These are phyloP conservation scores for Melieria omissa DNA, from an alignment of 2,888 invertebrate genomes.

Conservation along the genomic window DNA sequence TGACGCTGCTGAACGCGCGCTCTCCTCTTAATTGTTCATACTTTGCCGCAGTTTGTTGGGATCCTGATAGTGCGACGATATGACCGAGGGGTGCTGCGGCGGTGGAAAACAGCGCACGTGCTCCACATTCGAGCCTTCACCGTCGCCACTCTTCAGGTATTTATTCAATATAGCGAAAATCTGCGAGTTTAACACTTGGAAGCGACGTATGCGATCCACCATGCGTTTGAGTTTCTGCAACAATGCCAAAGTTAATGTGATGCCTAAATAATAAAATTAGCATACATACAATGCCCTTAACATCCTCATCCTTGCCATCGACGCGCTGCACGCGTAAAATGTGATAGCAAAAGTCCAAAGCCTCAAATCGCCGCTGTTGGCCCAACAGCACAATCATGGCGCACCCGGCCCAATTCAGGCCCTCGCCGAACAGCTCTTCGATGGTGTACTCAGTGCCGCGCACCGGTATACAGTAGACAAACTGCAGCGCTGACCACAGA, in stretches of 20 bases:
- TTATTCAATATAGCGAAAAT: conserved; percentile 96
- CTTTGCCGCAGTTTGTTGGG: conserved; percentile 71
- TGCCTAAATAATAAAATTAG: background rate
- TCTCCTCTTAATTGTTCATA: conserved; percentile 34
- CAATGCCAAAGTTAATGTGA: background rate
- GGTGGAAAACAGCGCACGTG: conserved; percentile 98
- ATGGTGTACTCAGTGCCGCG: conserved; percentile 96
- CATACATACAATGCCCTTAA: conserved; percentile 91
- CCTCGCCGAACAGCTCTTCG: conserved; percentile 98
- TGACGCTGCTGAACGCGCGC: background rate
- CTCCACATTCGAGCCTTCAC: conserved; percentile 88
- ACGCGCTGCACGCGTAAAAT: conserved; percentile 94
- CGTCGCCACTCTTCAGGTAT: conserved; percentile 87
- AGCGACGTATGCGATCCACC: conserved; percentile 97
- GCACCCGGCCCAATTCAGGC: conserved; percentile 98
- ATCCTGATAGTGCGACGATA: conserved; percentile 71
- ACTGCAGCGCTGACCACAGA: conserved; percentile 97
- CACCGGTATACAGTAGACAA: conserved; percentile 97
- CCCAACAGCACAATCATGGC: conserved; percentile 94
- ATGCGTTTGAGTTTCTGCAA: conserved; percentile 90
- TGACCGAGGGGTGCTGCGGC: conserved; percentile 81
- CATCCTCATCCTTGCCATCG: conserved; percentile 94
- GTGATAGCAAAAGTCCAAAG: conserved; percentile 98
- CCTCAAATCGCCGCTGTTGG: conserved; percentile 96
- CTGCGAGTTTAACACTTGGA: conserved; percentile 98